Conservation (phyloP, 1,140 invertebrate species). For the Eulimnadia texana region DNA sequence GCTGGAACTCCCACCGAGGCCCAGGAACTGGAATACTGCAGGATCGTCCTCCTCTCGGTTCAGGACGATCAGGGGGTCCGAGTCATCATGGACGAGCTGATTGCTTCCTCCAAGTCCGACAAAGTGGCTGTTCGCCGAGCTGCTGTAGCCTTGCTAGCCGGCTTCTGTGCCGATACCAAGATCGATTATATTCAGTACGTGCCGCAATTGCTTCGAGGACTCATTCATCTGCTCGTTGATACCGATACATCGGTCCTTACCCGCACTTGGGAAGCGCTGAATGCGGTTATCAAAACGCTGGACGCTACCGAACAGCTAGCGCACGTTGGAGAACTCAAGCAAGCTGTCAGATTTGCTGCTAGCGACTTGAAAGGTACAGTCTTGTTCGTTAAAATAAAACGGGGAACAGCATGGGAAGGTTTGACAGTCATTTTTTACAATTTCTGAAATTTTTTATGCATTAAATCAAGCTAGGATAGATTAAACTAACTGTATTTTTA, state of each 20-base stretch:
- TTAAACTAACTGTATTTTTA: too few relatives aligned
- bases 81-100: slow-evolving; percentile 77
- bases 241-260: slow-evolving; percentile 63
- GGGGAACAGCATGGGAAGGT: too few relatives aligned
- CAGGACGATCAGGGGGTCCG: slow-evolving; percentile 72
- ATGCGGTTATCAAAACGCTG: slow-evolving; percentile 76
- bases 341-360: slow-evolving; percentile 76
- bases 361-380: slow-evolving; percentile 68
- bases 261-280: slow-evolving; percentile 75
- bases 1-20: slow-evolving; percentile 53
- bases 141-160: slow-evolving; percentile 70
- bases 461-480: too few relatives aligned
- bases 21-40: slow-evolving; percentile 45
- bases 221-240: slow-evolving; percentile 73
- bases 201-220: slow-evolving; percentile 68
- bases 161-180: slow-evolving; percentile 75
- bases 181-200: slow-evolving; percentile 75
- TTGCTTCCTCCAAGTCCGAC: slow-evolving; percentile 56
- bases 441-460: too few relatives aligned
- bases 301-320: slow-evolving; percentile 62
- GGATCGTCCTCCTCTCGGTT: slow-evolving; percentile 79
- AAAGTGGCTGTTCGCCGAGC: slow-evolving; percentile 46
- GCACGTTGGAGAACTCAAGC: slow-evolving; percentile 74
- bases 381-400: too few relatives aligned
- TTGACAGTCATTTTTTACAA: too few relatives aligned